phyloP scores from a whole-genome alignment of 2,888 invertebrate genomes.

The Nasonovia ribisnigri region DNA sequence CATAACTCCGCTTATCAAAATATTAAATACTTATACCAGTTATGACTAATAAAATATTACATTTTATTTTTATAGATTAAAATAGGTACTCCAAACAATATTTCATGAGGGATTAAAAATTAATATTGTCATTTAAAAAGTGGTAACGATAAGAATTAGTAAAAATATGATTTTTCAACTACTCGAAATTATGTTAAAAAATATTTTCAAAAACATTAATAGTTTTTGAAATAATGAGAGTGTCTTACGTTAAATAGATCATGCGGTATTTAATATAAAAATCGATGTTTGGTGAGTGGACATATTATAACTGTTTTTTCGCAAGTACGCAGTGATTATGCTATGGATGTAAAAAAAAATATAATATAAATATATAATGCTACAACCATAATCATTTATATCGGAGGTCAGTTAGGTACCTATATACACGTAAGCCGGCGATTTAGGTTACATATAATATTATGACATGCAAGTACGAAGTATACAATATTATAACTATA shows the following conservation, averaged over 20 bases:
- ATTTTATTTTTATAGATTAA: background rate
- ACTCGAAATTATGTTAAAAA: background rate
- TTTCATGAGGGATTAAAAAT: background rate
- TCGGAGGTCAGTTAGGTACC: background rate
- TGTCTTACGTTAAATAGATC: background rate
- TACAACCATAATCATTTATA: background rate
- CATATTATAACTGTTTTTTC: background rate
- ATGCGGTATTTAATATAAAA: background rate
- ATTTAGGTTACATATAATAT: background rate
- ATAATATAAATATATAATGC: background rate
- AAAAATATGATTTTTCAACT: background rate
- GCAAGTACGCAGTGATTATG: background rate
- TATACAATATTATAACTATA: background rate
- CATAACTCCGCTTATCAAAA: too few species aligned
- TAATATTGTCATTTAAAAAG: background rate
- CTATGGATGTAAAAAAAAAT: background rate
- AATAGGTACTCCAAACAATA: background rate
- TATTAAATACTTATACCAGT: background rate
- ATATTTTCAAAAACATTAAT: background rate
- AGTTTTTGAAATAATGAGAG: background rate
- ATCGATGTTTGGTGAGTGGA: background rate
- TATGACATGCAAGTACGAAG: background rate
- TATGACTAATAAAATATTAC: background rate
- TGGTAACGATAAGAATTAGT: background rate
- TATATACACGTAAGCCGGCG: background rate